Base-by-base conservation (phyloP, 2,888 invertebrate genomes). In the Nephrotoma appendiculata region DNA sequence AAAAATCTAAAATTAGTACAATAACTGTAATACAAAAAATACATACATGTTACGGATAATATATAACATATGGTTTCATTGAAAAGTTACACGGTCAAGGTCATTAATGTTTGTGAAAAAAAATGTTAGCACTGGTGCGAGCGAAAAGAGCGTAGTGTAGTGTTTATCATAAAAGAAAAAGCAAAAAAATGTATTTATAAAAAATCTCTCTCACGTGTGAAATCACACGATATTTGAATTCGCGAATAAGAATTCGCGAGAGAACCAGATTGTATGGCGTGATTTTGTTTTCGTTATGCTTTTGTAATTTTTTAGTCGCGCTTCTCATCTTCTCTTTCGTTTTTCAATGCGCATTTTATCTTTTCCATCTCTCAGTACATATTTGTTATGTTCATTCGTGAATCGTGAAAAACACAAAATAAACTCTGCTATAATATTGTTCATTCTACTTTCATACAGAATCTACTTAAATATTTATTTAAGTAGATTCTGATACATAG, bases 231-330 rank as follows among this genome's bases (percentile, higher is more conserved):
- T 85, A 9, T 19, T 42, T 85, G 85, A 44, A 85, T 85, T 85
- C 85, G 85, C 85, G 85, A 85, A 85, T 85, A 85, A 44, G 44
- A 43, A 44, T 85, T 5, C 44, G 85, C 85, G 44, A 85, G 44
- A 85, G 71, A 57, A 57, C 15, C 52, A 57, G 52, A 71, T 71
- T 31, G 71, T 71, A 71, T 71, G 71, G 71, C 71, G 71, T 71
- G 71, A 71, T 71, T 31, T 31, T 71, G 6, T 57, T 15, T 71
- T 71, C 31, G 71, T 71, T 71, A 31, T 31, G 31, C 15, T 52
- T 52, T 31, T 31, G 1, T 31, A 31, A 31, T 31, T 31, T 31
- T 31, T n/a, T 52, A n/a, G 6, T 52, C 52, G 6, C 15, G 52
- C 12, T 71, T 52, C 52, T 52, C 52, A 52, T 15, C 31, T 71